These are phyloP conservation scores for Notarius lentiginosus DNA, from an alignment of 2,113 vertebrate species.

Conservation along the genomic window DNA sequence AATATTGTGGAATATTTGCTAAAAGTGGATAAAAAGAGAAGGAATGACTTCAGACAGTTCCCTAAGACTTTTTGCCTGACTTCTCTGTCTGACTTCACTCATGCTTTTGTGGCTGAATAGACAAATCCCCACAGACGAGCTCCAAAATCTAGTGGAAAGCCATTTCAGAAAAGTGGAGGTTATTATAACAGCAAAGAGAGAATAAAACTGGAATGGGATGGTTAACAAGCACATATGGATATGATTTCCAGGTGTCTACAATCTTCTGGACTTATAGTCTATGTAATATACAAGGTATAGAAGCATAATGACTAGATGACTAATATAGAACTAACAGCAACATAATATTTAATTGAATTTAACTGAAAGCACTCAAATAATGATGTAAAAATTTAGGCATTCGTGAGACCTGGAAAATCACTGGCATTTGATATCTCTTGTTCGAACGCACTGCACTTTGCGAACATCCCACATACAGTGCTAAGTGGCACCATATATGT, in stretches of 20 bases:
- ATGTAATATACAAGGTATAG: neutral
- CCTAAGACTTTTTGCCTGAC: neutral
- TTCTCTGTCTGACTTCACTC: neutral
- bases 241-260: neutral
- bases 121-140: neutral
- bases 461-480: conserved; percentile 6
- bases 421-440: neutral
- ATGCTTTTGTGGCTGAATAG: neutral
- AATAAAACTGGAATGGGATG: neutral
- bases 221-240: neutral
- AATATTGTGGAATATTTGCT: too few relatives aligned
- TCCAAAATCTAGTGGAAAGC: neutral
- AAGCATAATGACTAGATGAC: neutral
- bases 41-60: neutral
- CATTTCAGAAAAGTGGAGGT: neutral
- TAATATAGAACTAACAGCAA: neutral
- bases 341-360: neutral
- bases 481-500: neutral
- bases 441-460: neutral
- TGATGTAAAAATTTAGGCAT: neutral
- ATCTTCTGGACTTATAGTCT: neutral
- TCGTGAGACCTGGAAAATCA: neutral
- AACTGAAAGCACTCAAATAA: neutral
- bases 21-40: neutral
- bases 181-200: neutral